Conservation (phyloP, 2,113 vertebrate species). For the Phainopepla nitens region DNA sequence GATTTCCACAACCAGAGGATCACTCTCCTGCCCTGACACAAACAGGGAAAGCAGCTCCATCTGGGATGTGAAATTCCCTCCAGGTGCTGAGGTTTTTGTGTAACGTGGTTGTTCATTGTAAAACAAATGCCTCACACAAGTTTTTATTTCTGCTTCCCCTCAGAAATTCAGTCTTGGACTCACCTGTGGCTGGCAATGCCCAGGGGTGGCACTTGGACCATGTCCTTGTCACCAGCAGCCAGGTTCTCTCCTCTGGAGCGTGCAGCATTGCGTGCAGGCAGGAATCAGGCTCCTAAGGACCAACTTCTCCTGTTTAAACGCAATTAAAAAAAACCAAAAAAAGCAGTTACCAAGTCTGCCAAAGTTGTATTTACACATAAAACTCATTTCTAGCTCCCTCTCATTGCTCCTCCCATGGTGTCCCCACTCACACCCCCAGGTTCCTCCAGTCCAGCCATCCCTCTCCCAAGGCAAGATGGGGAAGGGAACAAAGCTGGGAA, state of each 20-base stretch:
- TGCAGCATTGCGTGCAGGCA: not conserved
- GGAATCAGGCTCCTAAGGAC: not conserved
- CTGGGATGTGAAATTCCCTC: rapidly evolving
- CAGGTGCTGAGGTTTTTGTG: not conserved
- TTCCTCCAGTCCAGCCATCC: not conserved
- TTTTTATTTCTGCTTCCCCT: not conserved
- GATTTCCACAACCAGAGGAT: not conserved
- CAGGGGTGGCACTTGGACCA: not conserved
- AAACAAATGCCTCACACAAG: not conserved
- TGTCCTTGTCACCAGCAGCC: not conserved
- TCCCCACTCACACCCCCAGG: not conserved
- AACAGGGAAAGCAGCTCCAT: not conserved
- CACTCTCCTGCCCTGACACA: not conserved
- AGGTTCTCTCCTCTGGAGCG: not conserved
- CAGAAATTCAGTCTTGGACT: not conserved
- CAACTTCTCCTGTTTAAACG: not conserved
- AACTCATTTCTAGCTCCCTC: not conserved
- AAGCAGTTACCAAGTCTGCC: not conserved
- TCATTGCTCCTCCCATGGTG: not conserved
- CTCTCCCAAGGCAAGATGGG: rapidly evolving
- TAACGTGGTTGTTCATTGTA: not conserved
- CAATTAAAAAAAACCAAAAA: rapidly evolving
- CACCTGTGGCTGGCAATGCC: slow-evolving; percentile 13
- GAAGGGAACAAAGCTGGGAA: not conserved
- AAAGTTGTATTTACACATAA: not conserved